Base-by-base conservation (phyloP, 2,888 invertebrate species). In the Chaetogeoica ovagalla region DNA sequence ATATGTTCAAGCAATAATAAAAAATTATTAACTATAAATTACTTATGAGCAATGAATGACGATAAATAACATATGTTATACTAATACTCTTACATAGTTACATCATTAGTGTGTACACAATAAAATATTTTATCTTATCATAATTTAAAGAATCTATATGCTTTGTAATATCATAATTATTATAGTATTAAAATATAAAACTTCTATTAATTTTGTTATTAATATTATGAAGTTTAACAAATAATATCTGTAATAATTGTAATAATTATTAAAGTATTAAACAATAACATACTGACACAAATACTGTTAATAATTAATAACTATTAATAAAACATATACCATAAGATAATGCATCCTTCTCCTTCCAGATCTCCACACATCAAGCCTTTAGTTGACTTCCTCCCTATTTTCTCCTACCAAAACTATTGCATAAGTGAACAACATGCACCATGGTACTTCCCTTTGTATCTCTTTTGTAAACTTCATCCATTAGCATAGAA, bases 1-100 rank as follows among this genome's bases (percentile, higher is more conserved):
- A 17, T 63, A 52, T 73, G 52, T 63, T 62, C 13, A 73, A n/a
- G 8, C 13, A n/a, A 13, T 48, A 72, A n/a, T 62, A 30, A 48
- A 37, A 19, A 17, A 55, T 30, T 17, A 19, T 19, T 17, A 48
- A 48, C 48, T 15, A 48, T 48, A 30, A 52, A 72, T 30, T 9
- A 62, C 9, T 37, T 19, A 73, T 48, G 1, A 43, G 11, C n/a
- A 52, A 73, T 55, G 1, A 43, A 5, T 30, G 52, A 73, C 37
- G 52, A 62, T 62, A n/a, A 62, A 62, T 62, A 0, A 52, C 0
- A 73, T 63, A 62, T 62, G 23, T 62, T 1, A 63, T 55, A 55
- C 15, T 37, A 55, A 17, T 63, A 73, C 30, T 30, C 13, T 15
- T 30, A 52, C 23, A 59, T 48, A 2, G 7, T 15, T 30, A 23